Percentiles rank a stretch among this genome's conserved stretches.
These are phyloP conservation scores for Trileptium ribeirensis DNA, from an alignment of 2,888 invertebrate genomes.

Conservation along the genomic window DNA sequence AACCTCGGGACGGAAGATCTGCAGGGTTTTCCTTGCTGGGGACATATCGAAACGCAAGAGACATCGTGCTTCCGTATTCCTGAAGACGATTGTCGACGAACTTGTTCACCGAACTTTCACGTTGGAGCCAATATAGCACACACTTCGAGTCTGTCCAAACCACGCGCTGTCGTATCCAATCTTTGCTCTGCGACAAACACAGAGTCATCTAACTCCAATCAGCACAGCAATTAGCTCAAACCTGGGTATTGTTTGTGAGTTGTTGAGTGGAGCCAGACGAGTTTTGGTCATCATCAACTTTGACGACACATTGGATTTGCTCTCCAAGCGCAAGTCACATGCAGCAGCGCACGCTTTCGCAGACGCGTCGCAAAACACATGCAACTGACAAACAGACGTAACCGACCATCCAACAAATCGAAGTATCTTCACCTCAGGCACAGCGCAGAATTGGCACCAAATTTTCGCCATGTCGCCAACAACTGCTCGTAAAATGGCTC, in stretches of 20 bases:
- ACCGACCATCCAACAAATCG: neutral
- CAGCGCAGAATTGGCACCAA: neutral
- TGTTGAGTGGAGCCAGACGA: conserved; percentile 37
- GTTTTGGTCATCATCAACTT: conserved; percentile 29
- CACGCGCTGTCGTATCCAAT: conserved; percentile 18
- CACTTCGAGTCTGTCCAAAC: conserved; percentile 36
- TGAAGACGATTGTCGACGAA: conserved; percentile 39
- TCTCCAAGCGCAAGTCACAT: conserved; percentile 28
- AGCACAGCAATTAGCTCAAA: conserved; percentile 22
- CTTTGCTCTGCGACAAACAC: conserved; percentile 30
- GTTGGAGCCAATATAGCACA: conserved; percentile 36
- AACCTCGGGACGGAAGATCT: conserved; percentile 41
- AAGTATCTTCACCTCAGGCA: neutral
- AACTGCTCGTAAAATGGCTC: conserved; percentile 26
- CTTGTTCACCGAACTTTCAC: neutral
- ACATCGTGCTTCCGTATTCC: conserved; percentile 35
- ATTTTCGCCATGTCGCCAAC: neutral
- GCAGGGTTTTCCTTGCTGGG: conserved; percentile 41
- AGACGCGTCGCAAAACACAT: conserved; percentile 39
- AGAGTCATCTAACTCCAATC: conserved; percentile 19
- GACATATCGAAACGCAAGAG: conserved; percentile 40
- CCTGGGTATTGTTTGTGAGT: conserved; percentile 32
- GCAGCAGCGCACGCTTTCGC: conserved; percentile 34
- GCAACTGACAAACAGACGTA: neutral
- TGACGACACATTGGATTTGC: neutral